Evolutionary conservation across 23 tunicate species (phyloP).

Genomic region (Ciona savignyi): DNA sequence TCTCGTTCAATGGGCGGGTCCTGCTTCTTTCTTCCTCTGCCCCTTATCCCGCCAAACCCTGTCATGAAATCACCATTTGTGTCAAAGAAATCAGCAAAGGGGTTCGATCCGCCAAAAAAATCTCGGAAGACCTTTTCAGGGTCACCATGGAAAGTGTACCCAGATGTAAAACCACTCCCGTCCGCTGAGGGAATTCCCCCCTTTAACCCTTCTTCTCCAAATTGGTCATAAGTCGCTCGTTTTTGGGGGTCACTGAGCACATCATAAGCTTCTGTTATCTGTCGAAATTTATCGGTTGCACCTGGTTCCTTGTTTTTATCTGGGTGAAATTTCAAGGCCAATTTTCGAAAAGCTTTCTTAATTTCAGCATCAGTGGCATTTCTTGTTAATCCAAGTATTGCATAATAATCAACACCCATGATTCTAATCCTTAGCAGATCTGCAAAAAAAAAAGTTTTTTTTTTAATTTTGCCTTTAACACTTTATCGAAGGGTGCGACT

Average conservation of each 20-base stretch:
- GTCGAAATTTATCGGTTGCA: slow-evolving; percentile 65
- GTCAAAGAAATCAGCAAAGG: slow-evolving; percentile 88
- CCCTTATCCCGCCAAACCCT: slow-evolving; percentile 77
- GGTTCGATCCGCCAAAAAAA: slow-evolving; percentile 93
- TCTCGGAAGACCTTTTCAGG: slow-evolving; percentile 89
- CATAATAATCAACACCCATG: slow-evolving; percentile 95
- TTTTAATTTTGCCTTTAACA: too few species aligned
- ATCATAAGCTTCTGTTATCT: slow-evolving; percentile 95
- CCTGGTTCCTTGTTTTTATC: slow-evolving; percentile 94
- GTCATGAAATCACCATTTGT: slow-evolving; percentile 48
- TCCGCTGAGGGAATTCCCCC: slow-evolving; percentile 80
- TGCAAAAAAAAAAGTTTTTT: too few species aligned
- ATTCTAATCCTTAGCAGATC: too few species aligned
- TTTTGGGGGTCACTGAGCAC: slow-evolving; percentile 60
- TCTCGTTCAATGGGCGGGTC: slow-evolving; percentile 96
- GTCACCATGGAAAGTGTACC: slow-evolving; percentile 95
- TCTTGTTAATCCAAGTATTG: slow-evolving; percentile 67
- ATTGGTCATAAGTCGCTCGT: slow-evolving; percentile 89
- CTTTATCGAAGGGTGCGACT: too few species aligned
- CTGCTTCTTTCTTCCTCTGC: slow-evolving; percentile 91
- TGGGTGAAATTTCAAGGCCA: slow-evolving; percentile 85
- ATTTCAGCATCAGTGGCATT: slow-evolving; percentile 69
- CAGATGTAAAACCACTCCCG: slow-evolving; percentile 72
- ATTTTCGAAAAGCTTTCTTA: slow-evolving; percentile 76
- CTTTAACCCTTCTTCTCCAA: slow-evolving; percentile 94